These are phyloP conservation scores for Siniperca knerii DNA, from an alignment of 2,113 vertebrate species.

Conservation along the genomic window DNA sequence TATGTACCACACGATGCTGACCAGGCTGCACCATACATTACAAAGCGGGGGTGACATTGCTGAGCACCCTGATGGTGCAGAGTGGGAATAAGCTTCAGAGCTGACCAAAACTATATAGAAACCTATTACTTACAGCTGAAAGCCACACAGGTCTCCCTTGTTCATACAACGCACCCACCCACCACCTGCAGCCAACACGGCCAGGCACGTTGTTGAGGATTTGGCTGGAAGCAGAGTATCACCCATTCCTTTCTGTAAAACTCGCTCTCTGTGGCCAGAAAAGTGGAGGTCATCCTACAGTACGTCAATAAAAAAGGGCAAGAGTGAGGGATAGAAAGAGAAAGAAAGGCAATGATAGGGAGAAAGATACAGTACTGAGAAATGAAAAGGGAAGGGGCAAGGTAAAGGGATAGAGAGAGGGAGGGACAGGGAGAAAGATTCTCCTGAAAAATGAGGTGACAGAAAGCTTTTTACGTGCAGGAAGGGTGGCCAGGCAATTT, in stretches of 20 bases:
- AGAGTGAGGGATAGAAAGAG: slow-evolving; percentile 1
- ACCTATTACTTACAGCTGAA: slow-evolving; percentile 78
- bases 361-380: background rate
- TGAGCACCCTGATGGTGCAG: slow-evolving; percentile 37
- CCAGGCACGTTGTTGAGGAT: slow-evolving; percentile 29
- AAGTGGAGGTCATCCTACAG: slow-evolving; percentile 43
- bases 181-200: slow-evolving; percentile 26
- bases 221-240: slow-evolving; percentile 39
- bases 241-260: slow-evolving; percentile 50
- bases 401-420: slow-evolving; percentile 18
- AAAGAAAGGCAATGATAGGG: slow-evolving; percentile 3
- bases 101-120: slow-evolving; percentile 71
- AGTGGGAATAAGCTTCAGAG: slow-evolving; percentile 58
- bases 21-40: slow-evolving; percentile 21
- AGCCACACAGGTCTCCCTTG: slow-evolving; percentile 61
- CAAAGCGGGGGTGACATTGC: slow-evolving; percentile 43
- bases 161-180: slow-evolving; percentile 31
- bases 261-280: slow-evolving; percentile 28
- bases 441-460: slow-evolving; percentile 78
- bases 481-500: slow-evolving; percentile 71
- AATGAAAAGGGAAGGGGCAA: background rate
- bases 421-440: slow-evolving; percentile 30
- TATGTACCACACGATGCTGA: slow-evolving; percentile 7
- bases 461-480: slow-evolving; percentile 70
- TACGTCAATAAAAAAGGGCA: slow-evolving; percentile 30